Evolutionary conservation across 1,140 invertebrate species (phyloP).

Genomic region (Drosophila melanogaster): DNA sequence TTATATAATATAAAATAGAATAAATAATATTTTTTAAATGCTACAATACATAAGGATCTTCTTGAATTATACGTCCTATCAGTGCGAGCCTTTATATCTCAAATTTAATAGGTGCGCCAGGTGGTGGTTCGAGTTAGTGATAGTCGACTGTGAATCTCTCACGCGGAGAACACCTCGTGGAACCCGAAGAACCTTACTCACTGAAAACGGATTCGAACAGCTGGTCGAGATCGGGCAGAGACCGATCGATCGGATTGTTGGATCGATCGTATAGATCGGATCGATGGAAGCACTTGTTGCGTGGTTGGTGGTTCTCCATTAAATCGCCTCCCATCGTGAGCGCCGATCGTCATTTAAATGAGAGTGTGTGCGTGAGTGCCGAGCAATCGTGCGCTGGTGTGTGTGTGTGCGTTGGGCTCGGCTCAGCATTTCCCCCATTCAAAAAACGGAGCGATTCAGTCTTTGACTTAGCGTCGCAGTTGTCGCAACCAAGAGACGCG

Average conservation of each 20-base stretch:
- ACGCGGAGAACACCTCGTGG: slow-evolving; percentile 20
- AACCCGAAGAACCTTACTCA: slow-evolving; percentile 62
- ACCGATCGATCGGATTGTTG: slow-evolving; percentile 28
- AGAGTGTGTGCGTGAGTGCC: slow-evolving; percentile 22
- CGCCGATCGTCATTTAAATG: slow-evolving; percentile 34
- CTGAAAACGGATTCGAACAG: slow-evolving; percentile 76
- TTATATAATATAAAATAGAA: too few species aligned
- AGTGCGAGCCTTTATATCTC: not conserved
- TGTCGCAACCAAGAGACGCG: slow-evolving; percentile 46
- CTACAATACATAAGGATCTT: not conserved
- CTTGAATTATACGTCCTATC: too few species aligned
- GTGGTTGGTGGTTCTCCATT: slow-evolving; percentile 66
- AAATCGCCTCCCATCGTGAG: slow-evolving; percentile 63
- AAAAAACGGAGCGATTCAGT: slow-evolving; percentile 68
- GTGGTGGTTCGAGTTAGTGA: slow-evolving; percentile 5
- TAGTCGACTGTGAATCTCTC: slow-evolving; percentile 20
- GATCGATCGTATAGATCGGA: slow-evolving; percentile 27
- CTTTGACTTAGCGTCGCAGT: slow-evolving; percentile 77
- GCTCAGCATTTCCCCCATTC: slow-evolving; percentile 74
- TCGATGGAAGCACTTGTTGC: slow-evolving; percentile 69
- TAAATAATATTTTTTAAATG: not conserved
- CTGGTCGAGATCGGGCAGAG: slow-evolving; percentile 55
- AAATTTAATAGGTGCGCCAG: not conserved
- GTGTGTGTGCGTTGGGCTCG: slow-evolving; percentile 38
- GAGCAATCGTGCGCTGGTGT: slow-evolving; percentile 19